These are phyloP conservation scores for Coluber constrictor DNA, from an alignment of 2,797 vertebrate species.

Conservation along the genomic window DNA sequence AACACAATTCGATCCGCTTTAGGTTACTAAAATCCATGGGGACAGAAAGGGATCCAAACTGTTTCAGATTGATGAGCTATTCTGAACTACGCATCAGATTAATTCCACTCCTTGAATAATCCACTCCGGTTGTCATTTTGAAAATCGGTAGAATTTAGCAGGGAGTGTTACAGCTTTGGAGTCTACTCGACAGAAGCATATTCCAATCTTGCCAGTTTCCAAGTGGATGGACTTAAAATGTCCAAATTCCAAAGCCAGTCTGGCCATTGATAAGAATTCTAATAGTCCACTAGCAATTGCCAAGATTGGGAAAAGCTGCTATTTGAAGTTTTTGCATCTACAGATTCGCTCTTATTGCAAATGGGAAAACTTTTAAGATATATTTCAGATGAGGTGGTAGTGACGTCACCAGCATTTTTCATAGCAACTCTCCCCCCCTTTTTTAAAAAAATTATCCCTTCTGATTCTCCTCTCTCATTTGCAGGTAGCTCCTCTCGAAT, in stretches of 20 bases:
- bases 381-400: not conserved
- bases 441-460: not conserved
- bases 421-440: not conserved
- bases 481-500: slow-evolving; percentile 16
- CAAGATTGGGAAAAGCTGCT: not conserved
- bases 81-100: not conserved
- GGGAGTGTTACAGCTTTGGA: not conserved
- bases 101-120: not conserved
- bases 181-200: not conserved
- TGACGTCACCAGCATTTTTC: not conserved
- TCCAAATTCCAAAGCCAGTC: not conserved
- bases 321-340: not conserved
- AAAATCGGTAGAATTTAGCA: not conserved
- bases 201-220: not conserved
- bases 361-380: not conserved
- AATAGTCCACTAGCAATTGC: not conserved
- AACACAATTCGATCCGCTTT: not conserved
- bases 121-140: not conserved
- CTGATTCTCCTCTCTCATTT: not conserved
- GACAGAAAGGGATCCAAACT: not conserved
- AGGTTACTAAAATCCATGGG: not conserved
- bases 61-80: not conserved
- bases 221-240: not conserved
- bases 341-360: not conserved
- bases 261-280: not conserved